Conservation (phyloP, 2,113 vertebrate species). For the Tamias sibiricus region DNA sequence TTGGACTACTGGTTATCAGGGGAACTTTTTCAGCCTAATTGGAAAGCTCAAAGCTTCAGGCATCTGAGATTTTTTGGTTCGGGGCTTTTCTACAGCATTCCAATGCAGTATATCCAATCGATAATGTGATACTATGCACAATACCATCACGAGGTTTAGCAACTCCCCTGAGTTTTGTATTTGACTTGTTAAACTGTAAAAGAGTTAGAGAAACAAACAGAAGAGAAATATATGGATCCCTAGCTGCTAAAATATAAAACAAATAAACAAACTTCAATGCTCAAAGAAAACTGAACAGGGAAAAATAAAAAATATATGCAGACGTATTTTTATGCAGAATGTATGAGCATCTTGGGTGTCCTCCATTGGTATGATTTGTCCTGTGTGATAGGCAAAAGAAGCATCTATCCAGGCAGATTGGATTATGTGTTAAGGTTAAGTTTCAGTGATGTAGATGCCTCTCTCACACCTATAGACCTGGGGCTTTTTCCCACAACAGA, state of each 20-base stretch:
- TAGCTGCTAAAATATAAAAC: slow-evolving; percentile 83
- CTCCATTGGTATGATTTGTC: slow-evolving; percentile 48
- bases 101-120: slow-evolving; percentile 84
- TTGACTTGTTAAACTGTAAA: slow-evolving; percentile 89
- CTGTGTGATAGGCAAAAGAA: slow-evolving; percentile 72
- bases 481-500: not conserved
- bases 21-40: slow-evolving; percentile 89
- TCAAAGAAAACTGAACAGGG: slow-evolving; percentile 81
- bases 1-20: slow-evolving; percentile 85
- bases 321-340: slow-evolving; percentile 80
- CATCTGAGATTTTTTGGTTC: slow-evolving; percentile 79
- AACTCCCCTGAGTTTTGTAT: slow-evolving; percentile 84
- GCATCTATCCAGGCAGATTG: slow-evolving; percentile 74
- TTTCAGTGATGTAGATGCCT: slow-evolving; percentile 65
- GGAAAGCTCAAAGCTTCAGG: slow-evolving; percentile 88
- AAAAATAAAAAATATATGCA: slow-evolving; percentile 73
- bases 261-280: slow-evolving; percentile 73
- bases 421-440: slow-evolving; percentile 72
- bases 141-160: slow-evolving; percentile 75
- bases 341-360: slow-evolving; percentile 66
- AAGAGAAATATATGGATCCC: slow-evolving; percentile 77
- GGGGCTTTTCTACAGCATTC: slow-evolving; percentile 82
- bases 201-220: slow-evolving; percentile 82
- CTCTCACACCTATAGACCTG: slow-evolving; percentile 10
- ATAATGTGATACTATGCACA: slow-evolving; percentile 78